These are phyloP conservation scores for Eptatretus burgeri DNA, from an alignment of 2,113 vertebrate species.

Conservation along the genomic window DNA sequence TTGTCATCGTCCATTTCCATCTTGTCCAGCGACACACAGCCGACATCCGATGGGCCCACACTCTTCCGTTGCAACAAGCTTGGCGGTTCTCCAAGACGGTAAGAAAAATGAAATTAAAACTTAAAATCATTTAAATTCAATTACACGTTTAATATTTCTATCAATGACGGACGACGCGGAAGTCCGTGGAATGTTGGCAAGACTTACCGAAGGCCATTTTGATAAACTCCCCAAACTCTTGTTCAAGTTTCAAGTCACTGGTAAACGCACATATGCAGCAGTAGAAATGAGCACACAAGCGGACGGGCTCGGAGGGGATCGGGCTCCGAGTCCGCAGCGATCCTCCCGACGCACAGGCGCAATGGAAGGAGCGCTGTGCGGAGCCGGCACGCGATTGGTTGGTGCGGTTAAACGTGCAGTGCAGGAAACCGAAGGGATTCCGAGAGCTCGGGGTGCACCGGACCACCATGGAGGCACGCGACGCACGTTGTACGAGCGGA, in stretches of 20 bases:
- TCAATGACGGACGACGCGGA: too few relatives aligned
- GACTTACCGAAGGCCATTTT: slow-evolving; percentile 11
- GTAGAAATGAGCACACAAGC: slow-evolving; percentile 51
- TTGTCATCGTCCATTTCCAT: too few relatives aligned
- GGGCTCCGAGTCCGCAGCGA: background rate
- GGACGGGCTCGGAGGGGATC: background rate
- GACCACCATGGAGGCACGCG: slow-evolving; percentile 34
- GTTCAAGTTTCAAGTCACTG: slow-evolving; percentile 41
- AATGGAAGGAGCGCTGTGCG: slow-evolving; percentile 20
- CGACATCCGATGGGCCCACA: too few relatives aligned
- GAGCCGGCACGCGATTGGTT: slow-evolving; percentile 11
- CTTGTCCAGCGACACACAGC: too few relatives aligned
- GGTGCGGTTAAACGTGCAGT: slow-evolving; percentile 28
- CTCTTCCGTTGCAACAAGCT: too few relatives aligned
- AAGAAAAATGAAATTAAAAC: too few relatives aligned
- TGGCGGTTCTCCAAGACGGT: too few relatives aligned
- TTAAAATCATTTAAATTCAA: too few relatives aligned
- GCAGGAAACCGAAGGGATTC: slow-evolving; percentile 41
- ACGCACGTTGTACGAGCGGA: slow-evolving; percentile 43
- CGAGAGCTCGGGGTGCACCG: slow-evolving; percentile 32
- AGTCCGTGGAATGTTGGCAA: too few relatives aligned
- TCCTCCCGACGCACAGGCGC: slow-evolving; percentile 20
- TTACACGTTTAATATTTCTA: too few relatives aligned
- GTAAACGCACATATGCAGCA: slow-evolving; percentile 59
- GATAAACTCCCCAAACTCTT: slow-evolving; percentile 46